Conservation (phyloP, 2,113 vertebrate genomes). For the Colinus virginianus region DNA sequence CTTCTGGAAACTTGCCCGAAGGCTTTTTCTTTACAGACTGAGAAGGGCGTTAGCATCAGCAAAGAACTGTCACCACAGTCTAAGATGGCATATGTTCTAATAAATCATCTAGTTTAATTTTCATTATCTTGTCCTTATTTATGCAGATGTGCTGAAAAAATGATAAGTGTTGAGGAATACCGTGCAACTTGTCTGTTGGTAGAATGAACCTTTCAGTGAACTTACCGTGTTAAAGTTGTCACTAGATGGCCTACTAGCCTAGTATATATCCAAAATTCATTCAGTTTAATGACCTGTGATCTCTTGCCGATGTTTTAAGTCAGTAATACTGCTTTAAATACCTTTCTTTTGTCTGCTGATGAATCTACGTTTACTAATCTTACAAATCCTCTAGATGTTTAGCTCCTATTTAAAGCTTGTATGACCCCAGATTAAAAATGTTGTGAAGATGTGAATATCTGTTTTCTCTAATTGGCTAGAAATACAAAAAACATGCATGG, state of each 20-base stretch:
- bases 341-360: slow-evolving; percentile 45
- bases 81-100: not conserved
- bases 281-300: not conserved
- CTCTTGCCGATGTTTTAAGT: slow-evolving; percentile 40
- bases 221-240: slow-evolving; percentile 33
- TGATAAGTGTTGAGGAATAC: not conserved
- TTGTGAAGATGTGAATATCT: not conserved
- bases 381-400: slow-evolving; percentile 57
- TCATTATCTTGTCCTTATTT: not conserved
- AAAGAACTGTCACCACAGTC: not conserved
- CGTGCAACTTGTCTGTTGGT: not conserved
- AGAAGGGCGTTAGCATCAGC: not conserved
- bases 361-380: slow-evolving; percentile 50
- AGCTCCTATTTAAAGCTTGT: not conserved
- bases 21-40: not conserved
- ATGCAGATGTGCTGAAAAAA: not conserved
- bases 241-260: slow-evolving; percentile 80
- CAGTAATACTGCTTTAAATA: slow-evolving; percentile 59
- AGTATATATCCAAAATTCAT: slow-evolving; percentile 24
- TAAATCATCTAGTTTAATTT: not conserved
- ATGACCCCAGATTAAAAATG: not conserved
- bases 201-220: not conserved
- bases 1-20: not conserved
- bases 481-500: not conserved
- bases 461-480: not conserved